A percentile compares a stretch with the other conserved stretches of the same genome.
Evolutionary conservation across 2,797 vertebrate species (phyloP).

Genomic region (Enteromius mattozi): DNA sequence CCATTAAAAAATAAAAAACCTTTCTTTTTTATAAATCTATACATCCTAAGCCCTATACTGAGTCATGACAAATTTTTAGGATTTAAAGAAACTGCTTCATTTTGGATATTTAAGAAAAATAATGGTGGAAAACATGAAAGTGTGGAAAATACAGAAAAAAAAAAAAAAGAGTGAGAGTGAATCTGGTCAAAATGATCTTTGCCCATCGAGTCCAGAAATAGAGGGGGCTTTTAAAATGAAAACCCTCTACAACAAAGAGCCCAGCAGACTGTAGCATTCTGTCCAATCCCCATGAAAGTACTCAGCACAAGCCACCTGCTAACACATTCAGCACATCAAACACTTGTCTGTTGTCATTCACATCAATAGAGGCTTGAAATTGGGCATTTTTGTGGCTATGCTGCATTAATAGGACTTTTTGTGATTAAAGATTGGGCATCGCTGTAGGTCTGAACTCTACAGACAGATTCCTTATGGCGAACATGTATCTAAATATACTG

Average conservation of each 20-base stretch:
- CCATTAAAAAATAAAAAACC: no score
- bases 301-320: constrained; percentile 62
- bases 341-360: constrained; percentile 60
- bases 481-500: neutral
- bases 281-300: constrained; percentile 37
- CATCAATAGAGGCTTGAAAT: constrained; percentile 52
- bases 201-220: constrained; percentile 59
- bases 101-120: neutral
- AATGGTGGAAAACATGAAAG: neutral
- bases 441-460: neutral
- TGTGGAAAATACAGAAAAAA: constrained; percentile 23
- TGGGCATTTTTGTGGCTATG: constrained; percentile 20
- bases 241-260: constrained; percentile 56
- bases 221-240: constrained; percentile 58
- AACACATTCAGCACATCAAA: constrained; percentile 56
- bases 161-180: constrained; percentile 48
- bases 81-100: neutral
- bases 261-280: constrained; percentile 54
- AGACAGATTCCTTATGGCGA: neutral
- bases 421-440: constrained; percentile 16
- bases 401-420: constrained; percentile 21
- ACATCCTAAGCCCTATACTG: neutral
- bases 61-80: neutral
- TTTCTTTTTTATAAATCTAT: no score
- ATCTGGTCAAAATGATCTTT: constrained; percentile 65